Evolutionary conservation across 1,140 invertebrate species (phyloP).

Genomic region (Sweltsa coloradensis): DNA sequence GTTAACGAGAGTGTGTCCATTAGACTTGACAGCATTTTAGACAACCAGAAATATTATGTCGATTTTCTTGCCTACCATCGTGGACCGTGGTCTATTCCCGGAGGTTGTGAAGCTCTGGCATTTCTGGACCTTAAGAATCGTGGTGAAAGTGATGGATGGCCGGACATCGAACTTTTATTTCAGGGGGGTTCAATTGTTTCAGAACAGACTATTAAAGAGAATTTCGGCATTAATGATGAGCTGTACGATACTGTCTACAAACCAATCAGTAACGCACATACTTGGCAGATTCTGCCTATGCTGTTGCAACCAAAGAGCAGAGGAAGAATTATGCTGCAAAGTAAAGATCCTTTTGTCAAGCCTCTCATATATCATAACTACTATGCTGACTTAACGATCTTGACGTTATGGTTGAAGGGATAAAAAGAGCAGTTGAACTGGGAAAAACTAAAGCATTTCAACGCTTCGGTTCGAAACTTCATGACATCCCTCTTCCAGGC

Average conservation of each 20-base stretch:
- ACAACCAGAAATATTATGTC: conserved; percentile 23
- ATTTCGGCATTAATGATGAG: conserved; percentile 12
- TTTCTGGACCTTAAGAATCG: conserved; percentile 60
- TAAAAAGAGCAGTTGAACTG: conserved; percentile 15
- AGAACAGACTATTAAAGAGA: conserved; percentile 27
- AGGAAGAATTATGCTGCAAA: conserved; percentile 28
- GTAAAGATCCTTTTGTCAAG: conserved; percentile 33
- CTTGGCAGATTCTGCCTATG: conserved; percentile 23
- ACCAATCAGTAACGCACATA: conserved; percentile 15
- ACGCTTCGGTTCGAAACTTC: conserved; percentile 21
- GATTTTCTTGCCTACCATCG: conserved; percentile 38
- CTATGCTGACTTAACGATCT: conserved; percentile 22
- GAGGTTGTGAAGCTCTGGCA: conserved; percentile 65
- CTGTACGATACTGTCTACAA: conserved; percentile 14
- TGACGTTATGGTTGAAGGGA: conserved; percentile 18
- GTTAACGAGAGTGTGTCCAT: conserved; percentile 37
- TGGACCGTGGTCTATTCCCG: conserved; percentile 62
- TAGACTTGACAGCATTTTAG: conserved; percentile 12
- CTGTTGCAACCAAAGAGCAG: conserved; percentile 29
- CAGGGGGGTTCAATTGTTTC: conserved; percentile 38
- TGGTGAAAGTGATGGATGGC: conserved; percentile 45
- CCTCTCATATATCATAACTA: conserved; percentile 42
- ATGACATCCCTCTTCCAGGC: conserved; percentile 26
- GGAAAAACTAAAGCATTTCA: conserved; percentile 20
- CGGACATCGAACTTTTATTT: conserved; percentile 63